These are phyloP conservation scores for Enteromius trimaculatus DNA, from an alignment of 2,797 vertebrate genomes.

Conservation along the genomic window DNA sequence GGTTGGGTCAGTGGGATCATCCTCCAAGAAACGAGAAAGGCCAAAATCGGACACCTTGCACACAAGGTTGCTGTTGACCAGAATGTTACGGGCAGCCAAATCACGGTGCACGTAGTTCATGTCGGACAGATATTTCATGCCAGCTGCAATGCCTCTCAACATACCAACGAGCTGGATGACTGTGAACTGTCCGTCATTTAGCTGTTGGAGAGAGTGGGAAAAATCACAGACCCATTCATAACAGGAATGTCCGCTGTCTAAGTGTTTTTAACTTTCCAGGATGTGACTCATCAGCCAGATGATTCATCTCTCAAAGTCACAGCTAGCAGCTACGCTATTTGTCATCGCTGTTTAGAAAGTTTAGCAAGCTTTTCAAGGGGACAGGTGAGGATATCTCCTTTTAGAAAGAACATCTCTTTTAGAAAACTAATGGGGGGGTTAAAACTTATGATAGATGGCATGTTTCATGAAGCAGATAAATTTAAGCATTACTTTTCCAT, in stretches of 20 bases:
- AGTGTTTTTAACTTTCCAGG: conserved; percentile 63
- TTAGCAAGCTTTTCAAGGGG: neutral
- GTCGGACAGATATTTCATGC: conserved; percentile 98
- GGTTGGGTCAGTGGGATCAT: conserved; percentile 92
- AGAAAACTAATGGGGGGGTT: neutral
- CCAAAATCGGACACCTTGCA: conserved; percentile 99
- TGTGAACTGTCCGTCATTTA: conserved; percentile 97
- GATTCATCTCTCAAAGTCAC: conserved; percentile 71
- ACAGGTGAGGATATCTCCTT: conserved; percentile 1
- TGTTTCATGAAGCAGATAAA: neutral
- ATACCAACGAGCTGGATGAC: conserved; percentile 98
- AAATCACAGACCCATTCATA: conserved; percentile 26
- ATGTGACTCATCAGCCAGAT: conserved; percentile 64
- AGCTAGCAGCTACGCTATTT: conserved; percentile 59
- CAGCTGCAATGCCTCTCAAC: conserved; percentile 93
- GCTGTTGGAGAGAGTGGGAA: conserved; percentile 72
- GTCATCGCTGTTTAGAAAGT: conserved; percentile 50
- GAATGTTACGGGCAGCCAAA: conserved; percentile 95
- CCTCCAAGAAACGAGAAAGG: conserved; percentile 95
- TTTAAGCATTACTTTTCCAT: neutral
- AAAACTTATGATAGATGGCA: neutral
- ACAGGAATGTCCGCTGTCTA: conserved; percentile 35
- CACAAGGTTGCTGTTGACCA: conserved; percentile 98
- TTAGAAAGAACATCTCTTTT: neutral
- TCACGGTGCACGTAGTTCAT: conserved; percentile 99